Evolutionary conservation across 2,113 vertebrate genomes (phyloP).

Genomic region (Silurus glanis): DNA sequence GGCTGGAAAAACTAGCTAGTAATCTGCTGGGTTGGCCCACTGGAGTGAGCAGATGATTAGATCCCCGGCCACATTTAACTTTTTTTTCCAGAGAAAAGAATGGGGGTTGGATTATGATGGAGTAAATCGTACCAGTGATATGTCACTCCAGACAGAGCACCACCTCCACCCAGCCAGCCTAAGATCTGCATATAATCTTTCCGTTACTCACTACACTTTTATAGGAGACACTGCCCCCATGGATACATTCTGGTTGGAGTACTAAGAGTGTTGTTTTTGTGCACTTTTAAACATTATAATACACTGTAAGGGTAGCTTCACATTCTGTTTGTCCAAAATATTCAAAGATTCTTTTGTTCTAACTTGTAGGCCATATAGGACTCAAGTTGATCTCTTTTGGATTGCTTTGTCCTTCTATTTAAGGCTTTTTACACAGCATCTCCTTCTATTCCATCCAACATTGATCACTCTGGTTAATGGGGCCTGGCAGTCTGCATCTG

Average conservation of each 20-base stretch:
- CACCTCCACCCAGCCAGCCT: constrained; percentile 22
- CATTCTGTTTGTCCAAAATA: neutral
- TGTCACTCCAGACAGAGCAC: constrained; percentile 48
- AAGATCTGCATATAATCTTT: constrained; percentile 57
- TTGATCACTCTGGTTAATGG: constrained; percentile 55
- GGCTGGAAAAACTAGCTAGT: constrained; percentile 55
- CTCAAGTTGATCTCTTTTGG: neutral
- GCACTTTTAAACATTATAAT: neutral
- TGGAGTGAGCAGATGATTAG: constrained; percentile 58
- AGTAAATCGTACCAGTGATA: constrained; percentile 30
- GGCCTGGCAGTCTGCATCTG: constrained; percentile 57
- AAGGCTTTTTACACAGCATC: constrained; percentile 29
- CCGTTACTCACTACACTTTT: constrained; percentile 56
- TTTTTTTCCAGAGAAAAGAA: constrained; percentile 42
- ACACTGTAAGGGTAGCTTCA: neutral
- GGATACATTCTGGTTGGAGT: neutral
- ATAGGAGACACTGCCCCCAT: constrained; percentile 37
- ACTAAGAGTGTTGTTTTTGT: neutral
- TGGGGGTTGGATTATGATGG: constrained; percentile 48
- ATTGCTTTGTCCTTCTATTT: neutral
- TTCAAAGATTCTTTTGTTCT: neutral
- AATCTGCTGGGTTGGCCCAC: constrained; percentile 57
- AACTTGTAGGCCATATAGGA: neutral
- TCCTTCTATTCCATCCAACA: constrained; percentile 47
- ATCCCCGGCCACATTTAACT: constrained; percentile 49